Base-by-base conservation (phyloP, 2,113 vertebrate genomes). In the Datnioides undecimradiatus region DNA sequence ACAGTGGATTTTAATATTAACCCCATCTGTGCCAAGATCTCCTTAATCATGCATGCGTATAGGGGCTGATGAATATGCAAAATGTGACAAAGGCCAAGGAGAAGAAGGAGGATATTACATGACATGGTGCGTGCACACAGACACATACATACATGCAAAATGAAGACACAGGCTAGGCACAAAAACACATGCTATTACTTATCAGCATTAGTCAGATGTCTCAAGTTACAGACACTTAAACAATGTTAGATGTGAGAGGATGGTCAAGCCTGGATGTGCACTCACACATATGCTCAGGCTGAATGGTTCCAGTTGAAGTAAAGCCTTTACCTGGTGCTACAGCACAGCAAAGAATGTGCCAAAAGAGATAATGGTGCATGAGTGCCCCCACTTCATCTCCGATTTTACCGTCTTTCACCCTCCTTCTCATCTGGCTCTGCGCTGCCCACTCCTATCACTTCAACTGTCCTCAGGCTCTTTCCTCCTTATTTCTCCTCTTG, bases 361-460 rank as follows among this genome's bases (percentile, higher is more conserved):
- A 79, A 55, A 76, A 76, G 33, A 73, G 49, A 78, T 77, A 63
- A 73, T 23, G 40, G 45, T 13, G 27, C 54, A 54, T 36, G 49
- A 79, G 64, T 63, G 52, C 34, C 67, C 72, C 31, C 16, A 33
- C 49, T 76, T 81, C 78, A 84, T 78, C 78, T 86, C 21, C 41
- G 43, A 76, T 78, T 72, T 80, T 10, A 11, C 55, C 4, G 0
- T 71, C 51, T 54, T 54, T 65, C 73, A 65, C 38, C 57, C 38
- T 74, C 63, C 65, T 69, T 45, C 75, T 76, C 58, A 25, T 85
- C 80, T 63, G 59, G 29, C 79, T 79, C 36, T 13, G 12, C 33
- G 33, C 77, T 88, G 82, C 87, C 87, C 72, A 78, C 85, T 81
- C 67, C 67, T 33, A 75, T 86, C 63, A 64, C 87, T 74, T 75